phyloP scores from a whole-genome alignment of 92 coral and sea anemone species.

The Diadumene lineata region DNA sequence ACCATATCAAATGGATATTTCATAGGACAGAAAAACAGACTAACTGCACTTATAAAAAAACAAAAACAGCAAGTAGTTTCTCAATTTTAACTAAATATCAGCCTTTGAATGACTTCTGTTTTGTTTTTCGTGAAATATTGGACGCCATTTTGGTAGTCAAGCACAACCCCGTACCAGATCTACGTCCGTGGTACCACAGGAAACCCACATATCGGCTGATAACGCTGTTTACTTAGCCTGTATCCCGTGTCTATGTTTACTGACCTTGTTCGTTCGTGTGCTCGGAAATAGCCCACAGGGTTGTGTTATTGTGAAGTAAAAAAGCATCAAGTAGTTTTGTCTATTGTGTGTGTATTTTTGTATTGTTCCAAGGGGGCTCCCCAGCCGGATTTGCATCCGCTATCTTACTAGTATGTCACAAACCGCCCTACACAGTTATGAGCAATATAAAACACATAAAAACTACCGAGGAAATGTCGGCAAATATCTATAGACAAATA shows the following conservation, averaged over 20 bases:
- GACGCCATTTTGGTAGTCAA: slow-evolving; percentile 47
- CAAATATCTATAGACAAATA: background rate
- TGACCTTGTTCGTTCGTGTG: background rate
- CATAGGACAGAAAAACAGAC: background rate
- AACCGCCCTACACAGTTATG: too few species aligned
- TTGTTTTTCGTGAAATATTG: slow-evolving; percentile 7
- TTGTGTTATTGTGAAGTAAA: background rate
- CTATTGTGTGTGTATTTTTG: background rate
- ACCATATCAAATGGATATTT: background rate
- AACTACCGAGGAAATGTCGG: background rate
- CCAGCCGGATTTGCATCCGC: background rate
- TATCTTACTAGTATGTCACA: background rate
- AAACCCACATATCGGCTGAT: background rate
- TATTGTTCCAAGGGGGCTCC: background rate
- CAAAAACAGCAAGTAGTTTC: background rate
- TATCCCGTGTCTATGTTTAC: too few species aligned
- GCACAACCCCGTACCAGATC: slow-evolving; percentile 3
- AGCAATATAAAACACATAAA: background rate
- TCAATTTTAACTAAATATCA: background rate
- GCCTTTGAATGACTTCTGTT: background rate
- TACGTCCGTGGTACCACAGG: slow-evolving; percentile 1
- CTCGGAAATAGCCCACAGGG: background rate
- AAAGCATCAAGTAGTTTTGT: background rate
- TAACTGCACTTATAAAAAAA: background rate
- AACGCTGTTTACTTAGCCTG: too few species aligned